Evolutionary conservation across 2,113 vertebrate species (phyloP), one percentile per base, ranked within the genome.

Genomic region (Oreochromis aureus): DNA sequence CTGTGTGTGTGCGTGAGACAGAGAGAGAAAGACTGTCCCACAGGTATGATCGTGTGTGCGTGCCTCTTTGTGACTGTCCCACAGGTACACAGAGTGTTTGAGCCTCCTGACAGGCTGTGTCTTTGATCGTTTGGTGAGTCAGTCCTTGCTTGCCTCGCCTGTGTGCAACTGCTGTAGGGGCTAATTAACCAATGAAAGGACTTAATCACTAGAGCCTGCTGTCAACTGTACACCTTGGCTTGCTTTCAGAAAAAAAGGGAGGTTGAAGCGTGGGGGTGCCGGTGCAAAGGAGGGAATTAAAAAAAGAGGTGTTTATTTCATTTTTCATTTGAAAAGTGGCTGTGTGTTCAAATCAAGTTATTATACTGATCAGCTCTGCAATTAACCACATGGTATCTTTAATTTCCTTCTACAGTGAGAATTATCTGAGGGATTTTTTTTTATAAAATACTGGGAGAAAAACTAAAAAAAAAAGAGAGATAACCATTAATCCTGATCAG

Each of bases 131-230:
- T 92, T 86, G 84, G 92, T 94, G 94, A 95, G 89, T 92, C 86
- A 83, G 86, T 91, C 87, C 90, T 95, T 94, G 94, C 95, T 95
- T 95, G 91, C 91, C 94, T 92, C 91, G 90, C 58, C 91, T 91
- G 91, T 89, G 90, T 93, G 92, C 86, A 18, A 89, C 93, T 93
- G 95, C 95, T 95, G 94, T 87, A 92, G 95, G 95, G 94, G 95
- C 95, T 96, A 96, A 96, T 96, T 96, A 96, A 94, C 94, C 94
- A 96, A 95, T 95, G 94, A 94, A 95, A 95, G 92, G 92, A 95
- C 94, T 93, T 94, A 94, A 95, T 95, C 95, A 91, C 94, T 92
- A 93, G 94, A 95, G 95, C 93, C 93, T 91, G 84, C 93, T 94
- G 94, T 94, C 94, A 94, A 84, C 89, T 89, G 71, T 83, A 93